phyloP scores from a whole-genome alignment of 2,797 vertebrate species.

The Zenarchopterus dispar region DNA sequence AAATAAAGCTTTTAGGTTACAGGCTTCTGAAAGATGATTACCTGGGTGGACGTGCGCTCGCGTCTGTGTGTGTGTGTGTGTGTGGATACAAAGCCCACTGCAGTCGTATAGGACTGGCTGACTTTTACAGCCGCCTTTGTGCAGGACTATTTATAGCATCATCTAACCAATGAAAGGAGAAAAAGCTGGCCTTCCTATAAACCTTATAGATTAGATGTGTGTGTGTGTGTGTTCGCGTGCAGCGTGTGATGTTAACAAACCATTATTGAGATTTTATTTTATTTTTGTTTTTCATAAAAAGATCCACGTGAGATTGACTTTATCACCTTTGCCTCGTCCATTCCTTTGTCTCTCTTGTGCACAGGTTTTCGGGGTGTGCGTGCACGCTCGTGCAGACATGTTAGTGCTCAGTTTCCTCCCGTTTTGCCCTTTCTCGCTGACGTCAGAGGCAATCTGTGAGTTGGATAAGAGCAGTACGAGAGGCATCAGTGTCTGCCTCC shows the following conservation, averaged over 20 bases:
- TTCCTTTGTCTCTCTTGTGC: constrained; percentile 19
- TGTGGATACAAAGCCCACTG: constrained; percentile 35
- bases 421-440: constrained; percentile 38
- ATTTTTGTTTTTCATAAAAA: constrained; percentile 16
- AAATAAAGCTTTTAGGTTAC: constrained; percentile 35
- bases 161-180: constrained; percentile 64
- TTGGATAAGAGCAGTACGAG: constrained; percentile 22
- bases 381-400: not conserved
- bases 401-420: constrained; percentile 36
- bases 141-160: constrained; percentile 76
- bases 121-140: constrained; percentile 80
- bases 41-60: constrained; percentile 3
- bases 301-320: constrained; percentile 15
- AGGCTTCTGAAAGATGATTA: constrained; percentile 59
- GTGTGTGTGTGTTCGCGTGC: constrained; percentile 40
- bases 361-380: not conserved
- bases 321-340: not conserved
- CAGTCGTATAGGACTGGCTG: constrained; percentile 67
- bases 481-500: constrained; percentile 18
- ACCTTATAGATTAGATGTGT: constrained; percentile 61
- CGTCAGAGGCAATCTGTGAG: constrained; percentile 45
- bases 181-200: constrained; percentile 65
- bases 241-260: constrained; percentile 15
- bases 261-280: constrained; percentile 33
- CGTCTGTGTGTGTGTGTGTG: constrained; percentile 19